These are phyloP conservation scores for Sinocyclocheilus maitianheensis DNA, from an alignment of 2,113 vertebrate species.

Conservation along the genomic window DNA sequence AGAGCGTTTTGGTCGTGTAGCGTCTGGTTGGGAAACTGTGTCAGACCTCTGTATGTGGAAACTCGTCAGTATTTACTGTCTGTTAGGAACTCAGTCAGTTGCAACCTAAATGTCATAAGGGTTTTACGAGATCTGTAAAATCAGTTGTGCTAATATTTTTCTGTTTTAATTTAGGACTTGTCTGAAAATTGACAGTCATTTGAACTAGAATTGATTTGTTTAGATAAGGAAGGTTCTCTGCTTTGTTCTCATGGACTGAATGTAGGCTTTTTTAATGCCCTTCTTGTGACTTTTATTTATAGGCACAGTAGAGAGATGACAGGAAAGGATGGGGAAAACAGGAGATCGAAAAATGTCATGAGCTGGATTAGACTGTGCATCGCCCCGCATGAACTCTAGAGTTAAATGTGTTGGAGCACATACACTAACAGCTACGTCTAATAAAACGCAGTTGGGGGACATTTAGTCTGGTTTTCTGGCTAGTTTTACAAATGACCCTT, in stretches of 20 bases:
- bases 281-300: conserved; percentile 1
- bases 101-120: background rate
- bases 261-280: background rate
- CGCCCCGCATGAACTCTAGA: background rate
- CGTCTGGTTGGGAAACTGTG: background rate
- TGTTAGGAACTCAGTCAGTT: background rate
- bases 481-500: background rate
- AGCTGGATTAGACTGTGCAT: background rate
- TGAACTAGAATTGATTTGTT: background rate
- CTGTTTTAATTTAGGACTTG: background rate
- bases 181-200: background rate
- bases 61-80: background rate
- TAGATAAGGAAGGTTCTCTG: background rate
- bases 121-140: background rate
- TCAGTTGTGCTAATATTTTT: background rate
- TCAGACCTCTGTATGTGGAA: background rate
- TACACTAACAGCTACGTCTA: background rate
- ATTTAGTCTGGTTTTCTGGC: background rate
- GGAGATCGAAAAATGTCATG: background rate
- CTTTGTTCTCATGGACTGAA: background rate
- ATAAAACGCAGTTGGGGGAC: background rate
- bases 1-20: background rate
- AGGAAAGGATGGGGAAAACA: background rate
- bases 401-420: background rate
- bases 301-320: background rate